Evolutionary conservation across 2,113 vertebrate genomes (phyloP), one percentile per base, ranked within the genome.

Genomic region (Craseonycteris thonglongyai): DNA sequence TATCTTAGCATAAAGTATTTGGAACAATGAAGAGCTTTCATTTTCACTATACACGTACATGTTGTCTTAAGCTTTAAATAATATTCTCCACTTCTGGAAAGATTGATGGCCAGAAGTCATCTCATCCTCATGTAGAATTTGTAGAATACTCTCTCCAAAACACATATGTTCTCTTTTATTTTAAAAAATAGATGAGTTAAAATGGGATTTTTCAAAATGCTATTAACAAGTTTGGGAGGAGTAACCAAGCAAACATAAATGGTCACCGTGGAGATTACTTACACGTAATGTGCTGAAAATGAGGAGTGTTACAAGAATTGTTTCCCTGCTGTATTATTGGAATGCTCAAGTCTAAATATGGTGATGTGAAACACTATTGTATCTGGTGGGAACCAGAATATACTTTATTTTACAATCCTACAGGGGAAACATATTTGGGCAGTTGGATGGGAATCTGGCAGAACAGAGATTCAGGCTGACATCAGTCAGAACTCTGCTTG

Each of bases 371-470:
- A 87, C 72, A 65, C 65, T 88, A 26, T 94, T 40, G 3, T 26
- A 69, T 97, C 94, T 95, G 76, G 45, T 90, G 92, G 93, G 95
- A 96, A 93, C 56, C 4, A 0, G 91, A 95, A 91, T 84, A 47
- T 87, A 47, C 95, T 96, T 95, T 71, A 71, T 88, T 96, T 93
- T 95, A 81, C 83, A 95, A 72, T 88, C n/a, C 87, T 90, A 49
- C 61, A 58, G 79, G 91, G 95, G 86, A 45, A 85, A 97, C 94
- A 63, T 85, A 93, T 95, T 93, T 97, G 93, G 95, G 93, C 94
- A 96, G 74, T 85, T 88, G 85, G 56, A 79, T 80, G 86, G 93
- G 90, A 78, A 79, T 87, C 58, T 89, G 91, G 72, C 54, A 93
- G 90, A 95, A 88, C 61, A 45, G 75, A 96, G 92, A 95, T 90